These are phyloP conservation scores for Brachionus paranguensis DNA, from an alignment of 1,140 invertebrate genomes.

Conservation along the genomic window DNA sequence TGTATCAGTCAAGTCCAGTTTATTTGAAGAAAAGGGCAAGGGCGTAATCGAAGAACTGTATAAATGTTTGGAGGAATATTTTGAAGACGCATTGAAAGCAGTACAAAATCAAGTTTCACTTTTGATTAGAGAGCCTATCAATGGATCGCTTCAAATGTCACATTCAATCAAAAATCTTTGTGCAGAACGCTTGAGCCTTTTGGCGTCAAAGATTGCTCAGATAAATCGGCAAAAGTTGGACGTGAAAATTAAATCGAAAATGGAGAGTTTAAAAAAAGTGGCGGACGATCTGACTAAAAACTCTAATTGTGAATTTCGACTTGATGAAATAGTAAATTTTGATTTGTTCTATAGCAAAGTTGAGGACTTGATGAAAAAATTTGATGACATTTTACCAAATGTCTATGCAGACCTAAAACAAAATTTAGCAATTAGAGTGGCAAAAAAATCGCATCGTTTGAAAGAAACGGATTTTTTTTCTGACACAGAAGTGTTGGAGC, in stretches of 20 bases:
- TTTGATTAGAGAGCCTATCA: neutral
- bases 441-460: neutral
- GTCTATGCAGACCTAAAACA: neutral
- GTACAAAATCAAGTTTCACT: neutral
- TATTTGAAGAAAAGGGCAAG: neutral
- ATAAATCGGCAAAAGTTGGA: neutral
- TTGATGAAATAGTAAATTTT: neutral
- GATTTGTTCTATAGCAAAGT: neutral
- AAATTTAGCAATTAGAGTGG: neutral
- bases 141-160: neutral
- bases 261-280: neutral
- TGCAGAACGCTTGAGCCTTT: neutral
- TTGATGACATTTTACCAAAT: neutral
- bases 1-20: neutral
- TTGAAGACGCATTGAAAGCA: neutral
- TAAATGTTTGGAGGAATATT: neutral
- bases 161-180: neutral
- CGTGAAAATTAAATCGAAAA: neutral
- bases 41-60: neutral
- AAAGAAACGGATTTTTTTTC: conserved; percentile 3
- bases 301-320: neutral
- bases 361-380: neutral
- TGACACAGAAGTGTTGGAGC: neutral
- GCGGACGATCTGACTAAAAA: neutral
- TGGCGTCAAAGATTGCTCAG: neutral